Percentiles rank a stretch among this genome's conserved stretches.
phyloP scores from a whole-genome alignment of 2,888 invertebrate genomes.

The Cyaniris semiargus region DNA sequence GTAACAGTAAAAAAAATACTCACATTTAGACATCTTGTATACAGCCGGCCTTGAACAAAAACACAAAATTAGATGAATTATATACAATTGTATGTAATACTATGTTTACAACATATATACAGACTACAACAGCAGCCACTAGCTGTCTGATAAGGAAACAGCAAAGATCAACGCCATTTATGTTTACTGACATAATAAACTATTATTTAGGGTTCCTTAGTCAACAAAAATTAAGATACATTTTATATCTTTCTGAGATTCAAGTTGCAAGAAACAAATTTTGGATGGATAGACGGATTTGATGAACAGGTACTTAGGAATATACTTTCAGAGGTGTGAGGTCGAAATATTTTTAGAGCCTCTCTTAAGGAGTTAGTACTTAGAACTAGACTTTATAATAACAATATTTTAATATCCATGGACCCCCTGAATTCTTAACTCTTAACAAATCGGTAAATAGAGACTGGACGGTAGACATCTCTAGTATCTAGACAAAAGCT shows the following conservation, averaged over 20 bases:
- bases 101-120: background rate
- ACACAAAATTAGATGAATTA: slow-evolving; percentile 4
- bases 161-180: background rate
- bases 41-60: slow-evolving; percentile 19
- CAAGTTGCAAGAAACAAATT: too few relatives aligned
- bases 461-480: too few relatives aligned
- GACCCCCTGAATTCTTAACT: too few relatives aligned
- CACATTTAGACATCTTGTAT: slow-evolving; percentile 13
- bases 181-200: background rate
- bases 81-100: background rate
- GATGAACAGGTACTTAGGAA: too few relatives aligned
- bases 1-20: background rate
- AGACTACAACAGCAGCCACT: background rate
- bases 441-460: too few relatives aligned
- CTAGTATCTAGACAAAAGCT: too few relatives aligned
- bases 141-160: slow-evolving; percentile 17
- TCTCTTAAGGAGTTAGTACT: too few relatives aligned
- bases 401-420: too few relatives aligned
- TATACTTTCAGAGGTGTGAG: too few relatives aligned
- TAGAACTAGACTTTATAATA: too few relatives aligned
- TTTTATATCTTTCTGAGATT: background rate
- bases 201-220: background rate
- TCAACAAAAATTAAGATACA: background rate
- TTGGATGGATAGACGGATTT: too few relatives aligned
- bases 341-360: too few relatives aligned